Evolutionary conservation across 2,888 invertebrate species (phyloP), one percentile per base, ranked within the genome.

Genomic region (Megaustenia siamemsis): DNA sequence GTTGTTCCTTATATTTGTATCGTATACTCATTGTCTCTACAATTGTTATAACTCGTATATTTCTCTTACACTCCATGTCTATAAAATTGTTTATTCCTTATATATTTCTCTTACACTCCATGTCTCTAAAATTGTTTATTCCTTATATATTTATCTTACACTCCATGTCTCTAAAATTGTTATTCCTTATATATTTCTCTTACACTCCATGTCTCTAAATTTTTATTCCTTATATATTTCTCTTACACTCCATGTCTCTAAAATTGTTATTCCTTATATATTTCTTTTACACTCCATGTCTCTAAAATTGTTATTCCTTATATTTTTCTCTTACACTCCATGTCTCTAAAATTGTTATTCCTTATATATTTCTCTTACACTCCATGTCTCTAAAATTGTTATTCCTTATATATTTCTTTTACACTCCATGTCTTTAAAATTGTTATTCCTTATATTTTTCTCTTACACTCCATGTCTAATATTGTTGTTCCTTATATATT

Each of bases 1-100:
- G 6, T 6, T n/a, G 12, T n/a, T n/a, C 21, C n/a, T n/a, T 12
- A 21, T 53, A 79, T 82, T 83, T 85, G 77, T 85, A 24, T 87
- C 5, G 21, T 18, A 18, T 49, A 10, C 49, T 49, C 49, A 10
- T 12, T 10, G 49, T 49, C 49, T 49, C 49, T 18, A 49, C 89
- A 91, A 12, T n/a, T n/a, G 6, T 6, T n/a, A 6, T n/a, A 12
- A 5, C 18, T 1, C 18, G 5, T 56, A 0, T 66, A n/a, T 66
- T 0, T 28, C 66, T 66, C 1, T 66, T 15, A 28, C 1, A 28
- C 32, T 28, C 28, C 56, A 8, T 35, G 2, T 73, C 21, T 43
- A 6, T 32, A 53, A 45, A 12, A 28, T 60, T 24, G 15, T 69
- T 49, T n/a, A n/a, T n/a, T n/a, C n/a, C n/a, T n/a, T n/a, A n/a